Conservation (phyloP, 2,113 vertebrate genomes). For the Ranitomeya variabilis region DNA sequence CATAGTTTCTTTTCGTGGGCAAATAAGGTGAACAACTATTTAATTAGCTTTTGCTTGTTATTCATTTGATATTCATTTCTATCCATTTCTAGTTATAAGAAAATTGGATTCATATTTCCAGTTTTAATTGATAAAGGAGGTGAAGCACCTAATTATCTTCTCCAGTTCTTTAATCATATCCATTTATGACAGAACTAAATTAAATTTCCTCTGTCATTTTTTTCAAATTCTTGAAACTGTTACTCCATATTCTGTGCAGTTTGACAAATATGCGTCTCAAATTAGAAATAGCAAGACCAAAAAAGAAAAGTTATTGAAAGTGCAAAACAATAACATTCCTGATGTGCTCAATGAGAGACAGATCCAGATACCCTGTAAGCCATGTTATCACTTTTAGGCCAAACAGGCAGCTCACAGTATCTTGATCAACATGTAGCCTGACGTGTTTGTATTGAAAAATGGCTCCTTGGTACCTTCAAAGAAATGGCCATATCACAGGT, state of each 20-base stretch:
- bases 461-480: no score
- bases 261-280: not conserved
- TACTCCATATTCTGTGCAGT: not conserved
- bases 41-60: constrained; percentile 6
- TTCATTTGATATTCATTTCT: constrained; percentile 16
- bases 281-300: no score
- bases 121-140: constrained; percentile 26
- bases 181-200: constrained; percentile 15
- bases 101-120: constrained; percentile 19
- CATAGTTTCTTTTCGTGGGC: not conserved
- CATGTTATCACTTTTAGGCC: no score
- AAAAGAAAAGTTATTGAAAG: no score
- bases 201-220: constrained; percentile 17
- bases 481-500: no score
- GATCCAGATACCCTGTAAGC: no score
- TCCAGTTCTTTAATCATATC: constrained; percentile 21
- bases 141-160: constrained; percentile 6
- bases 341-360: no score
- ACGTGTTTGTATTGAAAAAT: no score
- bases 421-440: no score
- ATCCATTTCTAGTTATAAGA: constrained; percentile 15
- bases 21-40: not conserved
- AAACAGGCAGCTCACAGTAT: no score
- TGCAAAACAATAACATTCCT: no score
- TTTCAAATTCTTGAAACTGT: not conserved